Evolutionary conservation across 1,140 invertebrate species (phyloP).

Genomic region (Danaus plexippus): DNA sequence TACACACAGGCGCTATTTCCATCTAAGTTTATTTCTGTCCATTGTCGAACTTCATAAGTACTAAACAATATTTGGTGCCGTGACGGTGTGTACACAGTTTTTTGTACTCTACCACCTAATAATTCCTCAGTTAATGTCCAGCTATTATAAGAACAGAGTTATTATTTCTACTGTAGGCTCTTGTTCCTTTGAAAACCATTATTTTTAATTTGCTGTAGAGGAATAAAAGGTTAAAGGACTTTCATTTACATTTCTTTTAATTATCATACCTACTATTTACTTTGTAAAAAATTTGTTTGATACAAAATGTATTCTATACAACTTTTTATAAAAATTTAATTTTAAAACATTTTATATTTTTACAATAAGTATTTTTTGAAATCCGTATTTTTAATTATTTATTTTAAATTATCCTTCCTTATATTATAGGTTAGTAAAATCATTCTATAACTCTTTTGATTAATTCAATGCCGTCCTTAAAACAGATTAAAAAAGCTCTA

Average conservation of each 20-base stretch:
- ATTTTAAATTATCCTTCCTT: no score
- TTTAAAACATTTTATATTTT: no score
- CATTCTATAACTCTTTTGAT: no score
- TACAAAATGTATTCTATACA: no score
- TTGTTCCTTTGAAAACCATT: slow-evolving; percentile 15
- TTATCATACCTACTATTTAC: slow-evolving; percentile 10
- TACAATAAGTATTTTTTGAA: no score
- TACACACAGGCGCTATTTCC: slow-evolving; percentile 50
- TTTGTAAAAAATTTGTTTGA: neutral
- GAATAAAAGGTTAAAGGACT: slow-evolving; percentile 13
- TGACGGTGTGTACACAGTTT: slow-evolving; percentile 22
- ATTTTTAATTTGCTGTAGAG: slow-evolving; percentile 18
- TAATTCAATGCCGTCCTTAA: no score
- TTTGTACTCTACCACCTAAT: slow-evolving; percentile 29
- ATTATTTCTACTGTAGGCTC: slow-evolving; percentile 15
- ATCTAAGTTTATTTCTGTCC: slow-evolving; percentile 39
- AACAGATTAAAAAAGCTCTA: no score
- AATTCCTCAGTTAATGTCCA: slow-evolving; percentile 20
- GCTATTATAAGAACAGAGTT: slow-evolving; percentile 17
- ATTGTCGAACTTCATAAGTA: slow-evolving; percentile 39
- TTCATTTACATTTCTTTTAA: slow-evolving; percentile 16
- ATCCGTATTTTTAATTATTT: no score
- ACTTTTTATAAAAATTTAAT: no score
- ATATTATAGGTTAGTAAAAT: no score
- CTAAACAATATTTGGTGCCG: slow-evolving; percentile 34